Evolutionary conservation across 2,113 vertebrate genomes (phyloP).

Genomic region (Baryphthengus martii): DNA sequence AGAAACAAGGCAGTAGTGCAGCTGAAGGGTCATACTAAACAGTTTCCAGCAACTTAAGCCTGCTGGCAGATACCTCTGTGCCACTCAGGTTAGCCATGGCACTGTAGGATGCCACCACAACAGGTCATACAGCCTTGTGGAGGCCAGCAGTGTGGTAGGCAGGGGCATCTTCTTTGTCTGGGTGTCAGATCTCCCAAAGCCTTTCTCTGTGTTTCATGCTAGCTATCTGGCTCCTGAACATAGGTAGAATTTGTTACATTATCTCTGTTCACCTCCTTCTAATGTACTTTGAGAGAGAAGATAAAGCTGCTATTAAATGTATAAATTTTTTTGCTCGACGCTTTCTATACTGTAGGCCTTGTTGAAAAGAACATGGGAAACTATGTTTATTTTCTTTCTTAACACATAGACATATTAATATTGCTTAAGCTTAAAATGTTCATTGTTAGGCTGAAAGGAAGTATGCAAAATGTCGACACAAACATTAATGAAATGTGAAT

Average conservation of each 20-base stretch:
- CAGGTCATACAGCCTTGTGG: too few relatives aligned
- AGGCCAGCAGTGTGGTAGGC: neutral
- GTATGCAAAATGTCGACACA: neutral
- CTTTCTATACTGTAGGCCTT: neutral
- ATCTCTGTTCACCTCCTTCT: neutral
- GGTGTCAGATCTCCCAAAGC: neutral
- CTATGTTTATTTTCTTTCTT: neutral
- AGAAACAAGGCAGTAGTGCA: neutral
- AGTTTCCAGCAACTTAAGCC: neutral
- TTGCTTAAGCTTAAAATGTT: neutral
- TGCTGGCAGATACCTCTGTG: neutral
- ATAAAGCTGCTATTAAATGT: neutral
- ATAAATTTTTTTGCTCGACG: neutral
- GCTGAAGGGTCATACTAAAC: neutral
- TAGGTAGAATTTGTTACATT: neutral
- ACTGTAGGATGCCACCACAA: neutral
- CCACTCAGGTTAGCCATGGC: rapidly evolving
- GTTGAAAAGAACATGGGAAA: neutral
- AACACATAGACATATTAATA: neutral
- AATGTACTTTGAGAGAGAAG: neutral
- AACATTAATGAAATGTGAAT: neutral
- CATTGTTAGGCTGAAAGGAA: neutral
- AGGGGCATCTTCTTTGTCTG: neutral
- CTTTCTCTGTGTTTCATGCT: neutral
- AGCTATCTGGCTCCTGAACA: neutral